Conservation (phyloP, 2,888 invertebrate species). For the Hyposoter dolosus region DNA sequence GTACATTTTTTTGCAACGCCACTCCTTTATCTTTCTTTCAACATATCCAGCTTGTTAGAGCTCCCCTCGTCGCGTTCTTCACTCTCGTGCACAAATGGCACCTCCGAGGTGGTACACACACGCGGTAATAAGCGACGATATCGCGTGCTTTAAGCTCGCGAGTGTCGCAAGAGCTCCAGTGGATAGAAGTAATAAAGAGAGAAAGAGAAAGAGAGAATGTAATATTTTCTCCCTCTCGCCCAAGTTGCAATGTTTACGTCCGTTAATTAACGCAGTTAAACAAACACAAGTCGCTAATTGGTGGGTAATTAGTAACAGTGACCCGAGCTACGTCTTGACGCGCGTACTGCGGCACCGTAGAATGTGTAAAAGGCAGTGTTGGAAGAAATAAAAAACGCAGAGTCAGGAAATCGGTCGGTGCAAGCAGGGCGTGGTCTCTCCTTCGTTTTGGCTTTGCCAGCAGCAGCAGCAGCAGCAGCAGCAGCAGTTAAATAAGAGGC, state of each 20-base stretch:
- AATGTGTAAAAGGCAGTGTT: conserved; percentile 50
- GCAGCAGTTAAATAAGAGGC: not conserved
- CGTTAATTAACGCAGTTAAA: conserved; percentile 83
- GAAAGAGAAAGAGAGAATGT: conserved; percentile 69
- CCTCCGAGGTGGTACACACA: conserved; percentile 6
- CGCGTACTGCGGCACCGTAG: conserved; percentile 8
- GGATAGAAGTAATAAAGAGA: conserved; percentile 41
- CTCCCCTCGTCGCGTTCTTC: conserved; percentile 36
- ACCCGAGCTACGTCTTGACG: conserved; percentile 73
- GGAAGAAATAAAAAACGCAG: conserved; percentile 15
- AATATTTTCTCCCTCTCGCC: conserved; percentile 30
- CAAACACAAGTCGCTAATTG: conserved; percentile 82
- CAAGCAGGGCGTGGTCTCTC: conserved; percentile 32
- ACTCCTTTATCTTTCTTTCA: conserved; percentile 38
- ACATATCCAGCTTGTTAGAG: conserved; percentile 61
- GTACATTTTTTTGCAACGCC: conserved; percentile 49
- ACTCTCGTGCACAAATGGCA: conserved; percentile 24
- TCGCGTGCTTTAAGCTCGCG: conserved; percentile 36
- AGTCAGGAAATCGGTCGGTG: conserved; percentile 28
- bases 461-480: too few species aligned
- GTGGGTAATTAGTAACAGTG: conserved; percentile 82
- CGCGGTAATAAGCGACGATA: conserved; percentile 22
- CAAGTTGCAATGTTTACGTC: conserved; percentile 79
- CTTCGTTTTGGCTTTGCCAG: conserved; percentile 5
- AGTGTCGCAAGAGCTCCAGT: conserved; percentile 38